Evolutionary conservation across 1,140 invertebrate genomes (phyloP).

Genomic region (Gerris buenoi): DNA sequence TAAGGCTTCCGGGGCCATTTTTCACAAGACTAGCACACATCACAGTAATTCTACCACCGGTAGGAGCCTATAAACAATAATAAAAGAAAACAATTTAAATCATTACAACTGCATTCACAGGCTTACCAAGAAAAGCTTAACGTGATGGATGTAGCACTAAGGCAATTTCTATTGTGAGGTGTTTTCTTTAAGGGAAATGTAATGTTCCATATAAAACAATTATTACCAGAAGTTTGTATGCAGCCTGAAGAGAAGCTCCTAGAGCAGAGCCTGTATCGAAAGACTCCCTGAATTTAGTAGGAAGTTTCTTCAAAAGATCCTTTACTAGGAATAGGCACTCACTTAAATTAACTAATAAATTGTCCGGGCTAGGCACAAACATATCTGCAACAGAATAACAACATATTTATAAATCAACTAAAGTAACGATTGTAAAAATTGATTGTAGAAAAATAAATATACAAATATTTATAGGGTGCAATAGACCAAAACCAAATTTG

Average conservation of each 20-base stretch:
- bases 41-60: conserved; percentile 86
- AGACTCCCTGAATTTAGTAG: conserved; percentile 55
- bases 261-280: conserved; percentile 67
- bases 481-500: too few relatives aligned
- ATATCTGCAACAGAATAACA: conserved; percentile 40
- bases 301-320: conserved; percentile 67
- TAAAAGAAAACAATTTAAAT: too few relatives aligned
- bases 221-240: conserved; percentile 74
- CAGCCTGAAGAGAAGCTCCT: conserved; percentile 82
- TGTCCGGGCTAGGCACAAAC: conserved; percentile 76
- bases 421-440: too few relatives aligned
- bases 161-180: too few relatives aligned
- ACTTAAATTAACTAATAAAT: conserved; percentile 80
- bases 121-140: too few relatives aligned
- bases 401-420: too few relatives aligned
- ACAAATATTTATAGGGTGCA: too few relatives aligned
- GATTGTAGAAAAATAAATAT: too few relatives aligned
- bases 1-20: conserved; percentile 72
- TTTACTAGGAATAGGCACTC: conserved; percentile 64
- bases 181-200: too few relatives aligned
- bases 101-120: too few relatives aligned
- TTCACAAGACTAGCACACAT: conserved; percentile 86
- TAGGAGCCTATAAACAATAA: conserved; percentile 52
- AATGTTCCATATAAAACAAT: too few relatives aligned
- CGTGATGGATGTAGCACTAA: too few relatives aligned